Conservation (phyloP, 2,113 vertebrate species). For the Cairina moschata region DNA sequence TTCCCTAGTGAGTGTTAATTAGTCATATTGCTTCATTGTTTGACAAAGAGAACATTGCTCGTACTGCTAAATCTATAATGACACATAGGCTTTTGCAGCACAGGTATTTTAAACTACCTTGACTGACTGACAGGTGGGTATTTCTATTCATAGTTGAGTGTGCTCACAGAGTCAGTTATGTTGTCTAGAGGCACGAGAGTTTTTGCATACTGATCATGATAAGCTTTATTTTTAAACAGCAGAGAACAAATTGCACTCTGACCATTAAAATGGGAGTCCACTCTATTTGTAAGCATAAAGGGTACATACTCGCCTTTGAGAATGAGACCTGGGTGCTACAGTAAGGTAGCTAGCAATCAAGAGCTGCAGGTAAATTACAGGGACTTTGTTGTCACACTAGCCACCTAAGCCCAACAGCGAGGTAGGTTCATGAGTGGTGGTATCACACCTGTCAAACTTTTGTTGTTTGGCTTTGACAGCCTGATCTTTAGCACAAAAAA, state of each 20-base stretch:
- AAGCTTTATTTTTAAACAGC: constrained; percentile 35
- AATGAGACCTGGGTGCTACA: accelerated
- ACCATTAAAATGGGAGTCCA: constrained; percentile 1
- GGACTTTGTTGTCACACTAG: background rate
- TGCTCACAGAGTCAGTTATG: constrained; percentile 21
- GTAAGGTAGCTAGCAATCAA: background rate
- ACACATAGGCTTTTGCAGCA: constrained; percentile 77
- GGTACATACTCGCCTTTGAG: background rate
- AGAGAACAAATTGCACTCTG: constrained; percentile 22
- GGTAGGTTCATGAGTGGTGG: background rate
- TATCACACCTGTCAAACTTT: background rate
- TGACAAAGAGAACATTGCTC: constrained; percentile 80
- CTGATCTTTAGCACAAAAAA: constrained; percentile 12
- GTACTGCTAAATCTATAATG: constrained; percentile 80
- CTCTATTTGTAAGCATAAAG: background rate
- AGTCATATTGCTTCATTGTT: constrained; percentile 83
- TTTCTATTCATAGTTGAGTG: constrained; percentile 74
- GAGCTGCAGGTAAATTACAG: background rate
- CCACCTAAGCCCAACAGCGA: background rate
- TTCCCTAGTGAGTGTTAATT: constrained; percentile 84
- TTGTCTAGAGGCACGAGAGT: constrained; percentile 26
- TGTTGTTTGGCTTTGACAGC: constrained; percentile 17
- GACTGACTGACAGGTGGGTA: constrained; percentile 78
- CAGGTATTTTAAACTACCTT: constrained; percentile 82
- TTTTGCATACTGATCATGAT: constrained; percentile 49